phyloP scores from a whole-genome alignment of 2,113 vertebrate species.

The Chloropsis hardwickii region DNA sequence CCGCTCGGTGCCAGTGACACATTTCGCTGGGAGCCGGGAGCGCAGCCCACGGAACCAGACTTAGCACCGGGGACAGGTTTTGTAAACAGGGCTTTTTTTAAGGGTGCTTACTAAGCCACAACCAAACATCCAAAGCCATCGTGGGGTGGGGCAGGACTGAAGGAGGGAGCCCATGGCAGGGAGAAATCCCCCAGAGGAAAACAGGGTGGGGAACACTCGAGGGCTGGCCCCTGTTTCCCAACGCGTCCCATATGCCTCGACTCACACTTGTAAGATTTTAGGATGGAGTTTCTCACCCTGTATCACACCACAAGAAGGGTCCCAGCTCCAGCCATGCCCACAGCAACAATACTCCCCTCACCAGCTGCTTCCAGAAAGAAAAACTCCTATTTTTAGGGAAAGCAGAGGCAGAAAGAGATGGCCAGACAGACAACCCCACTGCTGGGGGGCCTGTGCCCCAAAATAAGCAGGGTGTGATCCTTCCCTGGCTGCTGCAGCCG shows the following conservation, averaged over 20 bases:
- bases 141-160: neutral
- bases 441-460: rapidly evolving
- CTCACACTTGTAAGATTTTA: neutral
- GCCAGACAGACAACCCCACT: neutral
- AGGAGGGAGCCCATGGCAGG: neutral
- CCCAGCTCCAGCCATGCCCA: neutral
- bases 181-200: neutral
- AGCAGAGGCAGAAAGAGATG: neutral
- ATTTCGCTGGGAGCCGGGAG: neutral
- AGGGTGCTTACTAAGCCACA: neutral
- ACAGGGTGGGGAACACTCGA: neutral
- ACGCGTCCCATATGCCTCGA: rapidly evolving
- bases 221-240: neutral
- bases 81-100: conserved; percentile 36
- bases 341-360: neutral
- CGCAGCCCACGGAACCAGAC: conserved; percentile 51
- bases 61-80: neutral
- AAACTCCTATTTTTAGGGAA: neutral
- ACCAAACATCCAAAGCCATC: neutral
- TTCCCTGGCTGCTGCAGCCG: rapidly evolving
- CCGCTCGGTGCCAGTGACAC: neutral
- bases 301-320: neutral
- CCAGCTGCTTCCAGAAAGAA: neutral
- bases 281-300: neutral
- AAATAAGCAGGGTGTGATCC: neutral